Base-by-base conservation (phyloP, 1,140 invertebrate species). In the Caenorhabditis inopinata region DNA sequence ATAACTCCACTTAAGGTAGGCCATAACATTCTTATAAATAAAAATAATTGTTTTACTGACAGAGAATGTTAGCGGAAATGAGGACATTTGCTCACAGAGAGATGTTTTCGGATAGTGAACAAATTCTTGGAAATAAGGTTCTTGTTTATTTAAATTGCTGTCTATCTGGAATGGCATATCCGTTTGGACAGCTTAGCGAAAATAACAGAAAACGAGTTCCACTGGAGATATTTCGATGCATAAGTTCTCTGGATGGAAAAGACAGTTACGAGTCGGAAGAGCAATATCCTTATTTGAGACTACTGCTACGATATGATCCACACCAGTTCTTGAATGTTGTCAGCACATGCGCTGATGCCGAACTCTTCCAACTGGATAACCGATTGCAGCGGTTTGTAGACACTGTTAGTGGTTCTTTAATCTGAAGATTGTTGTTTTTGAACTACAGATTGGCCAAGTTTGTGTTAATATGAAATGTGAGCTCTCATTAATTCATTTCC, bases 71-170 rank as follows among this genome's bases (percentile, higher is more conserved):
- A 29, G 77, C 84, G 16, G 74, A 82, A 32, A 46, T 84, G 83
- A 86, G 86, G 87, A 83, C 80, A 83, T 62, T 89, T 88, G 83
- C 58, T 5, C 89, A 88, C 11, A 83, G 85, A 84, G 86, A 89
- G 23, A 84, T 62, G 80, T 89, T 62, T 76, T 89, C 23, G 80
- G 86, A 89, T 76, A 85, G 80, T 21, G 84, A 87, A 75, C 88
- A 91, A 6, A 86, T 85, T 42, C 89, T 94, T 23, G 96, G 96
- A 18, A 96, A 96, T 85, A 94, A 95, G 84, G 90, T 98, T 76
- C 89, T 99, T 74, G 93, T 98, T 12, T 97, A 96, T 87, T 89
- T 92, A 25, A 96, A 95, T 76, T 96, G 95, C 86, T 97, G 96
- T 88, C 90, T 99, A 83, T 93, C 94, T 23, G 96, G 96, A 1